phyloP scores from a whole-genome alignment of 2,113 vertebrate species.

The Sarotherodon lohbergeri region DNA sequence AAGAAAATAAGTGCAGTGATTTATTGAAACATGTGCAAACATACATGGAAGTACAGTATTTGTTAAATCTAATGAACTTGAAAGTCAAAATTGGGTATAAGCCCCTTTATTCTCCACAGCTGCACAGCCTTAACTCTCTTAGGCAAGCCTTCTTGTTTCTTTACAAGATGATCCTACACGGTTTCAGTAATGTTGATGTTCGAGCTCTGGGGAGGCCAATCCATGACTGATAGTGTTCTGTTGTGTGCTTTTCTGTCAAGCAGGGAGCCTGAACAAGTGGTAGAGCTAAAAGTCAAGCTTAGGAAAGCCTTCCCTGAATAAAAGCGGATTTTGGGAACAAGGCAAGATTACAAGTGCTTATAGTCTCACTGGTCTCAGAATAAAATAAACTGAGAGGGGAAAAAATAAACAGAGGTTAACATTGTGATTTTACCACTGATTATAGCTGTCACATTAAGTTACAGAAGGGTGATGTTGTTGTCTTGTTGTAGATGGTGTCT shows the following conservation, averaged over 20 bases:
- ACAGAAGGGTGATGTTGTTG: not conserved
- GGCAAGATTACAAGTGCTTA: not conserved
- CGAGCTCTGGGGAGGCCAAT: not conserved
- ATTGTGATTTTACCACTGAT: not conserved
- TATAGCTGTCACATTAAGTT: not conserved
- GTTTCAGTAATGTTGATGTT: not conserved
- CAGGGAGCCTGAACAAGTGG: not conserved
- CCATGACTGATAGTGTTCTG: not conserved
- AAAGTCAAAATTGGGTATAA: not conserved
- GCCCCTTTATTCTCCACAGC: not conserved
- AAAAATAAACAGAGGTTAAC: not conserved
- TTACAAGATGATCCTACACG: not conserved
- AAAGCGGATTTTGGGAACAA: not conserved
- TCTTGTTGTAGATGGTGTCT: not conserved
- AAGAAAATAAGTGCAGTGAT: not conserved
- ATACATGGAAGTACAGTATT: not conserved
- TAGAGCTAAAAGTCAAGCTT: not conserved
- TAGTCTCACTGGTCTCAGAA: not conserved
- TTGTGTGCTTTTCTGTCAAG: not conserved
- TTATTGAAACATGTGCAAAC: not conserved
- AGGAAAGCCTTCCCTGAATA: not conserved
- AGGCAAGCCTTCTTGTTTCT: not conserved
- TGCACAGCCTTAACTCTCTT: not conserved
- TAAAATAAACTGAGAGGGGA: not conserved
- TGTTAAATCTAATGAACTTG: not conserved